Evolutionary conservation across 2,797 vertebrate species (phyloP), one percentile per base, ranked within the genome.

Genomic region (Falco novaeseelandiae): DNA sequence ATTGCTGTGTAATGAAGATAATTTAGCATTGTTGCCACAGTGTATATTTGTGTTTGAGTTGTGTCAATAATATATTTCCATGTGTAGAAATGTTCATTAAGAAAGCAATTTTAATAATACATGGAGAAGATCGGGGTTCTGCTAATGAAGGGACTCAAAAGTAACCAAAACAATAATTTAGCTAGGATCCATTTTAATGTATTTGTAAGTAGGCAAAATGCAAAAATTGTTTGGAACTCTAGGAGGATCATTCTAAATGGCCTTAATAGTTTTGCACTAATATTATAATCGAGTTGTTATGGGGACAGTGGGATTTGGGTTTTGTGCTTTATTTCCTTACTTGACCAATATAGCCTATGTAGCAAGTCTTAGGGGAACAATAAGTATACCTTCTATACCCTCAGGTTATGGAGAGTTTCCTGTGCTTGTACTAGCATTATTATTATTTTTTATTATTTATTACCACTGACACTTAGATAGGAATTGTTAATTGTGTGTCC

Each of bases 41-140:
- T 22, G 12, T 83, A 46, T 76, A 57, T n/a, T 82, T 79, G 44
- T 80, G 8, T 94, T 95, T 83, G 78, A 85, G 52, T 73, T 87
- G 46, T 96, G 63, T 96, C 91, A 94, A n/a, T 90, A 88, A 85
- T 92, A 32, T 58, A 62, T 70, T 97, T 95, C 42, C 54, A 80
- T 69, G 13, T 92, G 44, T 86, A 74, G 69, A 79, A 94, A 79
- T 21, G 92, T 76, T 92, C 13, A 69, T 84, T 71, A 72, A 34
- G 59, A 74, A 89, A 81, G 48, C 10, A 63, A 58, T 78, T 86
- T 94, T 92, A 96, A 85, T 94, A 66, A 69, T 79, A 19, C 48
- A 52, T 40, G 61, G 20, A 61, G 57, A 83, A 76, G 48, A 51
- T 61, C 32, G 76, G 71, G 22, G 30, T 89, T 89, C 91, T 96